Conservation (phyloP, 92 coral and sea anemone species). For the Desmophyllum pertusum region DNA sequence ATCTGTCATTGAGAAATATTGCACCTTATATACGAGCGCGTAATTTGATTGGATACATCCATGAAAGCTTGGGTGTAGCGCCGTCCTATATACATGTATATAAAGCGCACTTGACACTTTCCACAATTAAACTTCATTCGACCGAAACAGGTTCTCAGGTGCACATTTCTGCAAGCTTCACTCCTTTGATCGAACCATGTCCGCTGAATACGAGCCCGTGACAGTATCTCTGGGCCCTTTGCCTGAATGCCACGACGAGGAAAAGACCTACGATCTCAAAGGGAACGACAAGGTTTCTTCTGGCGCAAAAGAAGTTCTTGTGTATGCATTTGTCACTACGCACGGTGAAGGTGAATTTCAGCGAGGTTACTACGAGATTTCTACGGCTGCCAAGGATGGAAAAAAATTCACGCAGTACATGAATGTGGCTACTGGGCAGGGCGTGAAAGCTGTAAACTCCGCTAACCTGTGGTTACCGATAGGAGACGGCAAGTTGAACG, state of each 20-base stretch:
- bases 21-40: background rate
- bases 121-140: background rate
- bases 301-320: background rate
- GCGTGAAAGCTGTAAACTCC: constrained; percentile 57
- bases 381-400: background rate
- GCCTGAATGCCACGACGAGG: background rate
- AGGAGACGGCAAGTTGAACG: constrained; percentile 50
- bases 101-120: background rate
- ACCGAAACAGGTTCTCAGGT: background rate
- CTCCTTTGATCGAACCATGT: background rate
- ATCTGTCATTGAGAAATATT: background rate
- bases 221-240: background rate
- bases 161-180: background rate
- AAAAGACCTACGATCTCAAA: background rate
- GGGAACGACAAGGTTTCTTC: background rate
- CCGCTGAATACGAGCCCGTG: constrained; percentile 9
- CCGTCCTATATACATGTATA: background rate
- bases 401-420: constrained; percentile 54
- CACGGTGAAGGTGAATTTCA: background rate
- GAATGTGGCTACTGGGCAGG: constrained; percentile 65
- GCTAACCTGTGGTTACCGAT: constrained; percentile 72
- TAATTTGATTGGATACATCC: constrained; percentile 23
- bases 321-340: background rate
- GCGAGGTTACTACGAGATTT: background rate
- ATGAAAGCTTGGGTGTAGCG: background rate